These are phyloP conservation scores for Lepidurus arcticus DNA, from an alignment of 1,140 invertebrate genomes.

Conservation along the genomic window DNA sequence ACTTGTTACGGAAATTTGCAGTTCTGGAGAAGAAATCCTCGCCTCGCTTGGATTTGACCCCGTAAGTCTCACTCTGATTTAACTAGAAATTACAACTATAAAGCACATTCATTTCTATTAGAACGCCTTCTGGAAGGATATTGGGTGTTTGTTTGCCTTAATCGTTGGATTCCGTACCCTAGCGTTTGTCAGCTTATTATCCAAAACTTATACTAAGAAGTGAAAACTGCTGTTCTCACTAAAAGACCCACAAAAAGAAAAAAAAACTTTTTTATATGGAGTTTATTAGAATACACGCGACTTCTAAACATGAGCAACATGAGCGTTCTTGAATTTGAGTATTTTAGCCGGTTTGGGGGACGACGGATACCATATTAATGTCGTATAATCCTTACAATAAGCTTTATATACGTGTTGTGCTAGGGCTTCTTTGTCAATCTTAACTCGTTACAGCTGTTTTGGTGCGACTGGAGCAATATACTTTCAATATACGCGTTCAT, in stretches of 20 bases:
- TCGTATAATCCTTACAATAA: neutral
- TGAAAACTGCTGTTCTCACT: slow-evolving; percentile 23
- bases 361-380: slow-evolving; percentile 3
- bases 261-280: neutral
- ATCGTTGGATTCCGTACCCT: slow-evolving; percentile 69
- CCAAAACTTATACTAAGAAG: slow-evolving; percentile 38
- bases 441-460: neutral
- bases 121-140: slow-evolving; percentile 65
- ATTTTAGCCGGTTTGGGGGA: neutral
- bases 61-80: slow-evolving; percentile 30
- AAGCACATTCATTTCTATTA: slow-evolving; percentile 45
- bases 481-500: neutral
- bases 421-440: neutral
- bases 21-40: slow-evolving; percentile 28
- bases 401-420: neutral
- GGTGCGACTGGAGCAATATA: neutral
- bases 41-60: slow-evolving; percentile 31
- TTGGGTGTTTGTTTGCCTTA: slow-evolving; percentile 60
- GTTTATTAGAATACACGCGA: neutral
- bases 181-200: slow-evolving; percentile 66
- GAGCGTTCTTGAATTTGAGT: neutral
- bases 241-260: neutral
- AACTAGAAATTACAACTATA: slow-evolving; percentile 29
- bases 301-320: neutral
- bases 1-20: slow-evolving; percentile 59